Percentiles rank a stretch among this genome's conserved stretches.
Evolutionary conservation across 2,888 invertebrate genomes (phyloP).

Genomic region (Tanypteryx hageni): DNA sequence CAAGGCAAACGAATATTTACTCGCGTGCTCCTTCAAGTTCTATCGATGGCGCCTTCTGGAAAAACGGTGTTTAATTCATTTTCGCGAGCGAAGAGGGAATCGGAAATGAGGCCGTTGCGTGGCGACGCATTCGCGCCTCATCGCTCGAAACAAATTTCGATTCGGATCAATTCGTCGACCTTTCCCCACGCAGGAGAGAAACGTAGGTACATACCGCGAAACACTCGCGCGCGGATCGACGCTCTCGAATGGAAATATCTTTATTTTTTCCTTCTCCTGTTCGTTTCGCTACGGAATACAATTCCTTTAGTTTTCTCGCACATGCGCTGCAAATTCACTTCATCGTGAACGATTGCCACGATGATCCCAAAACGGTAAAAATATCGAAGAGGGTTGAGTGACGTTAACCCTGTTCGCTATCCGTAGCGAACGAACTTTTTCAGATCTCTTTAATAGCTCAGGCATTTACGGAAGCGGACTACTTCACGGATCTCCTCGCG

Average conservation of each 20-base stretch:
- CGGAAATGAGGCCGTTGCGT: not conserved
- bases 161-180: not conserved
- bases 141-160: not conserved
- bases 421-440: not conserved
- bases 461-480: not conserved
- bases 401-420: not conserved
- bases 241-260: not conserved
- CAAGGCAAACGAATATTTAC: no score
- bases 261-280: not conserved
- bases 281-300: not conserved
- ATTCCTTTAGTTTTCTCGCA: not conserved
- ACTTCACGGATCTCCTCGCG: no score
- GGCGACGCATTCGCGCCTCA: not conserved
- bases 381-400: not conserved
- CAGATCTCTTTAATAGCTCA: not conserved
- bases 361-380: not conserved
- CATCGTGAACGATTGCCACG: slow-evolving; percentile 13
- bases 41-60: no score
- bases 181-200: not conserved
- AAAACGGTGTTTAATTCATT: no score
- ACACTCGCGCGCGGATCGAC: not conserved
- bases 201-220: not conserved
- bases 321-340: not conserved
- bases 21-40: no score
- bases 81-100: no score